Percentiles rank a stretch among this genome's conserved stretches.
Conservation (phyloP, 1,140 invertebrate genomes). For the Cotesia typhae region DNA sequence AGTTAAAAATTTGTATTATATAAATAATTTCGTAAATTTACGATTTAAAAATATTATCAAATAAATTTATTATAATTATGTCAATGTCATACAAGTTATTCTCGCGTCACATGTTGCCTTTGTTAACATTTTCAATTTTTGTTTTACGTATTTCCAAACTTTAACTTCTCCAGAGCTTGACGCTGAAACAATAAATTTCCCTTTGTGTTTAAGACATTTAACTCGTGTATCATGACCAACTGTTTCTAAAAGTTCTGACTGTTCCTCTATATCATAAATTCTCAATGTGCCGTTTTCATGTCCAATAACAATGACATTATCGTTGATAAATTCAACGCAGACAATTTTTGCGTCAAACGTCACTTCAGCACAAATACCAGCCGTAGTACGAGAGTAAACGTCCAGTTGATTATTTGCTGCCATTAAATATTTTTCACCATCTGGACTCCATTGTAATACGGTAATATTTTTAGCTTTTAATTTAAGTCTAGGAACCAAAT, state of each 20-base stretch:
- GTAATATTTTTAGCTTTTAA: conserved; percentile 64
- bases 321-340: conserved; percentile 71
- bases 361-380: conserved; percentile 70
- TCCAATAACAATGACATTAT: conserved; percentile 73
- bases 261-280: conserved; percentile 68
- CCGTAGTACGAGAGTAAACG: conserved; percentile 80
- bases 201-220: conserved; percentile 70
- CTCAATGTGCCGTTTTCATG: conserved; percentile 76
- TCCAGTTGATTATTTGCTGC: conserved; percentile 75
- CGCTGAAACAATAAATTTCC: conserved; percentile 68
- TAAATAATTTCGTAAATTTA: conserved; percentile 19
- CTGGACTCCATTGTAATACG: conserved; percentile 72
- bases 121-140: conserved; percentile 58
- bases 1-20: conserved; percentile 8
- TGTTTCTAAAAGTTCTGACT: conserved; percentile 63
- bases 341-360: conserved; percentile 72
- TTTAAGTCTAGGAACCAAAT: conserved; percentile 75
- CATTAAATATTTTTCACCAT: conserved; percentile 78
- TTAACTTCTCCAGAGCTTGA: conserved; percentile 83
- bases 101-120: conserved; percentile 54
- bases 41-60: background rate
- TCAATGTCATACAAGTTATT: conserved; percentile 59
- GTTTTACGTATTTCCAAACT: conserved; percentile 72
- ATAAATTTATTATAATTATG: conserved; percentile 33
- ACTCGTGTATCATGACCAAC: conserved; percentile 74